Evolutionary conservation across 2,113 vertebrate species (phyloP).

Genomic region (Sorex araneus): DNA sequence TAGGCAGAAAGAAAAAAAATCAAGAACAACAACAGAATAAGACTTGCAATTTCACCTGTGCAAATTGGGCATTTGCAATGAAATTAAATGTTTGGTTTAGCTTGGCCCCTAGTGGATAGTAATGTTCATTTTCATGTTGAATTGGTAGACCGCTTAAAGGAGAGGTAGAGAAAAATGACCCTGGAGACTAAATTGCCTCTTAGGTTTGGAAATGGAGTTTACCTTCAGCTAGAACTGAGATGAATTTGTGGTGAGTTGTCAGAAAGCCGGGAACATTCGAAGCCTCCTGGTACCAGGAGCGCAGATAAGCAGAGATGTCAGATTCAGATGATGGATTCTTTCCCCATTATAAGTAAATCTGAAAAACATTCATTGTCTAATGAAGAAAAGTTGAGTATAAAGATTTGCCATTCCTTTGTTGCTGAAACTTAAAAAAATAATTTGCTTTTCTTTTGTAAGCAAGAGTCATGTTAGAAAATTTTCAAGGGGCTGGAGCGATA

Average conservation of each 20-base stretch:
- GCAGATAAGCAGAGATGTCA: constrained; percentile 65
- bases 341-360: constrained; percentile 35
- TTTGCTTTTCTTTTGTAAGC: constrained; percentile 72
- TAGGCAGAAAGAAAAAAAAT: constrained; percentile 27
- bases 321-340: constrained; percentile 70
- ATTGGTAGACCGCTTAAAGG: constrained; percentile 81
- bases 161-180: constrained; percentile 75
- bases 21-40: background rate
- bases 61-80: constrained; percentile 71
- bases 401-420: constrained; percentile 48
- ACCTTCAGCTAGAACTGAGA: constrained; percentile 76
- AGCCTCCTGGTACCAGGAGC: constrained; percentile 67
- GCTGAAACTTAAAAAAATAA: constrained; percentile 69
- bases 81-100: constrained; percentile 82
- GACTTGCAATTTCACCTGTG: constrained; percentile 61
- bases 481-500: no score
- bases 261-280: constrained; percentile 70
- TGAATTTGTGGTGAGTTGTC: constrained; percentile 77
- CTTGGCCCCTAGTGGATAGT: constrained; percentile 82
- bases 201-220: constrained; percentile 78
- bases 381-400: background rate
- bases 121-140: constrained; percentile 84
- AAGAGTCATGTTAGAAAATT: constrained; percentile 67
- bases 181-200: constrained; percentile 81
- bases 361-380: constrained; percentile 42